phyloP scores from a whole-genome alignment of 1,140 invertebrate genomes.

The Episyrphus balteatus region DNA sequence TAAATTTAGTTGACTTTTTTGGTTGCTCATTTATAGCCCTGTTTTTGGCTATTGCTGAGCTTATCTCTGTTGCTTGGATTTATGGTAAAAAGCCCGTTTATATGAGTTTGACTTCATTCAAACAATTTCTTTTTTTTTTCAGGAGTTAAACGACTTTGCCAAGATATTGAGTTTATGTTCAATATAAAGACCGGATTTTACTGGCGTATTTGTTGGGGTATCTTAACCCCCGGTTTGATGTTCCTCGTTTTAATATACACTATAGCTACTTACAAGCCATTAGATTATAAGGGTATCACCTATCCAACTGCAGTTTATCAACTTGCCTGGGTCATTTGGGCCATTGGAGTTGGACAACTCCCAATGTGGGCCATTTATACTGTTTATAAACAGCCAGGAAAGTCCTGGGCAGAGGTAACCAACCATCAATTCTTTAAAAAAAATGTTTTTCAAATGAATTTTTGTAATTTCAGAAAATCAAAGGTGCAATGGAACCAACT shows the following conservation, averaged over 20 bases:
- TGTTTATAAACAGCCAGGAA: slow-evolving; percentile 22
- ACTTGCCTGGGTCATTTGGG: slow-evolving; percentile 40
- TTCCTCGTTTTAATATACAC: slow-evolving; percentile 57
- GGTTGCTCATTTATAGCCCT: slow-evolving; percentile 70
- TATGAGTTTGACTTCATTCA: neutral
- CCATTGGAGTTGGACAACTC: slow-evolving; percentile 38
- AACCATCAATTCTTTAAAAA: neutral
- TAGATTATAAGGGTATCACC: slow-evolving; percentile 38
- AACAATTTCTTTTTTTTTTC: slow-evolving; percentile 37
- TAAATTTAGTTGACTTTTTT: slow-evolving; percentile 76
- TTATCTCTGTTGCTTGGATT: slow-evolving; percentile 58
- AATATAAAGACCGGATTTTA: slow-evolving; percentile 55
- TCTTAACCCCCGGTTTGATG: slow-evolving; percentile 62
- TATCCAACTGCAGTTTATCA: slow-evolving; percentile 39
- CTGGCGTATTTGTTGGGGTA: slow-evolving; percentile 73
- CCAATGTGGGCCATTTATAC: slow-evolving; percentile 38
- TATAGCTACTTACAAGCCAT: slow-evolving; percentile 41
- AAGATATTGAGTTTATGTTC: slow-evolving; percentile 63
- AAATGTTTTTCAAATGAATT: neutral
- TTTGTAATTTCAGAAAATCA: slow-evolving; percentile 13
- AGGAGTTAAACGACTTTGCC: slow-evolving; percentile 49
- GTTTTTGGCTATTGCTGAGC: slow-evolving; percentile 60
- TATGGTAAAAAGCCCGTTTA: slow-evolving; percentile 44
- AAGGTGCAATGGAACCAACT: slow-evolving; percentile 16
- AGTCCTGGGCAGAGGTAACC: slow-evolving; percentile 14